Evolutionary conservation across 2,113 vertebrate species (phyloP).

Genomic region (Notechis scutatus): DNA sequence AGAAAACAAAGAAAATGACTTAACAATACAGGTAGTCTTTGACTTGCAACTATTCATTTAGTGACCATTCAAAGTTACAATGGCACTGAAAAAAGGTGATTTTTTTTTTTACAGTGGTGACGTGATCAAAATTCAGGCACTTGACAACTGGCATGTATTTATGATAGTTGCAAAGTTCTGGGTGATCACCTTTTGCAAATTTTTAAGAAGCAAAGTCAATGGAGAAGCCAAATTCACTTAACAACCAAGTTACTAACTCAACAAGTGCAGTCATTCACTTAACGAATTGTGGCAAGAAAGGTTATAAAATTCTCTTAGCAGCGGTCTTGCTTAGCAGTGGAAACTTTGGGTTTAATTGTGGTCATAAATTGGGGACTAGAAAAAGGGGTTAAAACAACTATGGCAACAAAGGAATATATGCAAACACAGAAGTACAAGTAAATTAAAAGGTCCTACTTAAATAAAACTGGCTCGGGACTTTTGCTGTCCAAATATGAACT

Average conservation of each 20-base stretch:
- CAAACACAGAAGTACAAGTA: neutral
- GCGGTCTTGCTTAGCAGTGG: neutral
- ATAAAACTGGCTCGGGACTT: neutral
- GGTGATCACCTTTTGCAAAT: neutral
- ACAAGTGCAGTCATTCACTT: neutral
- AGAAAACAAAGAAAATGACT: neutral
- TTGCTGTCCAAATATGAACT: neutral
- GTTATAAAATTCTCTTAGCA: neutral
- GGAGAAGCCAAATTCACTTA: neutral
- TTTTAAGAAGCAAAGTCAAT: neutral
- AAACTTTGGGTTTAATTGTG: neutral
- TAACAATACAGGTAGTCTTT: neutral
- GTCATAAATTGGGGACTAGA: neutral
- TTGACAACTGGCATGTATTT: neutral
- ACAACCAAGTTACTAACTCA: neutral
- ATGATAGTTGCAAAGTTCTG: neutral
- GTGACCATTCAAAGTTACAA: neutral
- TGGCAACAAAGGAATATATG: neutral
- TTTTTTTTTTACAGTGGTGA: neutral
- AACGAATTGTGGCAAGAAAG: neutral
- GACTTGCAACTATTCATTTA: neutral
- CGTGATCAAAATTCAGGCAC: neutral
- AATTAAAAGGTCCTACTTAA: neutral
- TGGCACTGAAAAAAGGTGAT: neutral
- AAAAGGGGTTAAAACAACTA: neutral